Percentiles rank a stretch among this genome's conserved stretches.
Conservation (phyloP, 1,140 invertebrate genomes). For the Metopolophium dirhodum region DNA sequence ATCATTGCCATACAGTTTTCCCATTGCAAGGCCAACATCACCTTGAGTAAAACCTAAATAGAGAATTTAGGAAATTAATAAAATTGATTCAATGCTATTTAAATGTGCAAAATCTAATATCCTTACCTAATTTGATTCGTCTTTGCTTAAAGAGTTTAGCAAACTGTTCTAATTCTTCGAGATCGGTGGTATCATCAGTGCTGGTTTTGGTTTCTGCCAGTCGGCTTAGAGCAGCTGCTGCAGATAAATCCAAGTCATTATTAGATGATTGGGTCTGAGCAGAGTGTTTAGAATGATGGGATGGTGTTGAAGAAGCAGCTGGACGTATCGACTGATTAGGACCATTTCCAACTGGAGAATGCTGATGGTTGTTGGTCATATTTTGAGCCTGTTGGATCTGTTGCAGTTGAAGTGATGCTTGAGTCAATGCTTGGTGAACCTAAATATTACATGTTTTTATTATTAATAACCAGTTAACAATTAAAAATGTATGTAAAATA, state of each 20-base stretch:
- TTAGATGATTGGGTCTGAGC: slow-evolving; percentile 60
- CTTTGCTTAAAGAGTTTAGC: slow-evolving; percentile 96
- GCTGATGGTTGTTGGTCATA: slow-evolving; percentile 59
- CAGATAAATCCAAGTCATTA: slow-evolving; percentile 65
- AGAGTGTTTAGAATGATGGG: slow-evolving; percentile 67
- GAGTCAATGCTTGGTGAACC: slow-evolving; percentile 49
- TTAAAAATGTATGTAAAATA: slow-evolving; percentile 48
- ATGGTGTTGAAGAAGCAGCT: slow-evolving; percentile 30
- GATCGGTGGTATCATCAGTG: slow-evolving; percentile 90
- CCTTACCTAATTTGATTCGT: slow-evolving; percentile 86
- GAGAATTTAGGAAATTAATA: background rate
- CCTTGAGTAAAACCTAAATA: slow-evolving; percentile 93
- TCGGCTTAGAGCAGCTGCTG: slow-evolving; percentile 64
- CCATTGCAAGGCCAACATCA: slow-evolving; percentile 97
- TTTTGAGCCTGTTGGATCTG: slow-evolving; percentile 60
- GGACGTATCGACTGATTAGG: slow-evolving; percentile 64
- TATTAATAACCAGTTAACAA: slow-evolving; percentile 31
- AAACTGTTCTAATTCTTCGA: slow-evolving; percentile 95
- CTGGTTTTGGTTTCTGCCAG: slow-evolving; percentile 70
- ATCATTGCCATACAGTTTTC: slow-evolving; percentile 97
- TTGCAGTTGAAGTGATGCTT: slow-evolving; percentile 58
- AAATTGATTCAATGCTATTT: background rate
- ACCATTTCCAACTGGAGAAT: slow-evolving; percentile 63
- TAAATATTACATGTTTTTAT: background rate
- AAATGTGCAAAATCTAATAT: slow-evolving; percentile 6